Conservation (phyloP, 2,113 vertebrate genomes). For the human (Homo sapiens) region GRCh38 chr2:47194501-47195000, state of each 20-base stretch:
- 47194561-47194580: background rate
- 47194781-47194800: background rate
- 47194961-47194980: background rate
- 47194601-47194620: background rate
- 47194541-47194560: background rate
- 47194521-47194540: background rate
- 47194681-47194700: background rate
- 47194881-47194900: background rate
- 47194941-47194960: background rate
- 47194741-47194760: background rate
- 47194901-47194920: background rate
- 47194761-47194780: background rate
- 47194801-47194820: background rate
- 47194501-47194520: constrained; percentile 11
- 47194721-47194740: background rate
- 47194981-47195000: background rate
- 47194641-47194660: background rate
- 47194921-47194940: background rate
- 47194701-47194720: background rate
- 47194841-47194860: background rate
- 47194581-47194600: background rate
- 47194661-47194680: background rate
- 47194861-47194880: background rate
- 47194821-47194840: background rate
- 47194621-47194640: background rate